Percentiles rank a stretch among this genome's conserved stretches.
phyloP scores from a whole-genome alignment of 2,888 invertebrate genomes.

The Formica aserva region DNA sequence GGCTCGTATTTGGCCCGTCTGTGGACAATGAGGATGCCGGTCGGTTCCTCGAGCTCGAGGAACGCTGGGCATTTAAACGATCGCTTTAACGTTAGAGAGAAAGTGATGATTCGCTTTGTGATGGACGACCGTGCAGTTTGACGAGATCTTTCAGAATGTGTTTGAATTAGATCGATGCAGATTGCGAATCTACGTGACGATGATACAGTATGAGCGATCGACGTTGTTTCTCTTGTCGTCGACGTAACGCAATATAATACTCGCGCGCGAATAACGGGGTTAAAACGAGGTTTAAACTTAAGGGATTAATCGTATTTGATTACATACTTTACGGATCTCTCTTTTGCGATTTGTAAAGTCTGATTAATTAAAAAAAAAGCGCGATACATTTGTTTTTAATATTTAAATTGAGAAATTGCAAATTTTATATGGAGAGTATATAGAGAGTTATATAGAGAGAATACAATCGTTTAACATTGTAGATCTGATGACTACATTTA shows the following conservation, averaged over 20 bases:
- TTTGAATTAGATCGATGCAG: conserved; percentile 22
- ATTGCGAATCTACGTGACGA: conserved; percentile 24
- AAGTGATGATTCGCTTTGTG: conserved; percentile 21
- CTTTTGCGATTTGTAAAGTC: background rate
- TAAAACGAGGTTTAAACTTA: background rate
- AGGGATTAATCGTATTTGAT: background rate
- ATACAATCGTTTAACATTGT: background rate
- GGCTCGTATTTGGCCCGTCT: background rate
- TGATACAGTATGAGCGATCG: conserved; percentile 29
- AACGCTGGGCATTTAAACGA: conserved; percentile 24
- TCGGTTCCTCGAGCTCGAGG: conserved; percentile 18
- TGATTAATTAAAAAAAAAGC: conserved; percentile 4
- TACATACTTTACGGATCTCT: conserved; percentile 15
- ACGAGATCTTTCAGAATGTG: conserved; percentile 56
- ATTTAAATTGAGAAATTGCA: background rate
- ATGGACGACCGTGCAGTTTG: conserved; percentile 40
- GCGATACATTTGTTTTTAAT: background rate
- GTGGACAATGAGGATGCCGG: conserved; percentile 1
- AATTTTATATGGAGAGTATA: background rate
- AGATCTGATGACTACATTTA: background rate
- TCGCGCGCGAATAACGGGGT: conserved; percentile 9
- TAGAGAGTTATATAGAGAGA: background rate
- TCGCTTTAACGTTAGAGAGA: conserved; percentile 28
- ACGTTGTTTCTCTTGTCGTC: conserved; percentile 2
- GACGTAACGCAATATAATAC: conserved; percentile 9